These are phyloP conservation scores for Agapostemon virescens DNA, from an alignment of 2,888 invertebrate genomes.

Conservation along the genomic window DNA sequence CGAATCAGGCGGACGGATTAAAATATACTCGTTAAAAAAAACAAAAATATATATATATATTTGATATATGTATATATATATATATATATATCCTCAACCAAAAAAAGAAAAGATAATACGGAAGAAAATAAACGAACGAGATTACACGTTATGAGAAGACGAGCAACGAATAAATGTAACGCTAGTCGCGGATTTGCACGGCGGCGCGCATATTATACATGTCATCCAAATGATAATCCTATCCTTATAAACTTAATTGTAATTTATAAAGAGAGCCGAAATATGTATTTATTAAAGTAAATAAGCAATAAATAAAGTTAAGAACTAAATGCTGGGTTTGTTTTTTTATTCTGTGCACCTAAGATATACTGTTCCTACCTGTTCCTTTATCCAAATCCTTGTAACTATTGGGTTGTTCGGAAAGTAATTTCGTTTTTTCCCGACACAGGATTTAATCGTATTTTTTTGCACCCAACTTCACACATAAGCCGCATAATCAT, in stretches of 20 bases:
- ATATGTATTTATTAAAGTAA: constrained; percentile 81
- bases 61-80: too few species aligned
- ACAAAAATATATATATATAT: neutral
- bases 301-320: constrained; percentile 80
- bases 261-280: constrained; percentile 80
- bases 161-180: constrained; percentile 41
- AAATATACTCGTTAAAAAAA: constrained; percentile 14
- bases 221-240: constrained; percentile 78
- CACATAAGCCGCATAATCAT: too few species aligned
- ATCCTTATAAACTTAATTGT: constrained; percentile 79
- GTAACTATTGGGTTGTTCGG: too few species aligned
- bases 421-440: too few species aligned
- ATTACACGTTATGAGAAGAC: constrained; percentile 42
- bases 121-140: constrained; percentile 22
- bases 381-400: neutral
- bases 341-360: neutral
- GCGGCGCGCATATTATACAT: constrained; percentile 65
- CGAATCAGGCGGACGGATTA: constrained; percentile 48
- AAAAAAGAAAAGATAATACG: constrained; percentile 2
- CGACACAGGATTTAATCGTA: too few species aligned
- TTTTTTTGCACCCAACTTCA: too few species aligned
- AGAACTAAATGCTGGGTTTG: constrained; percentile 55
- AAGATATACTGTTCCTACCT: neutral
- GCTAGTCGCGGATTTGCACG: constrained; percentile 56
- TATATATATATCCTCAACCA: neutral